These are phyloP conservation scores for Zhuqinia jingwanae DNA, from an alignment of 2,888 invertebrate species.

Conservation along the genomic window DNA sequence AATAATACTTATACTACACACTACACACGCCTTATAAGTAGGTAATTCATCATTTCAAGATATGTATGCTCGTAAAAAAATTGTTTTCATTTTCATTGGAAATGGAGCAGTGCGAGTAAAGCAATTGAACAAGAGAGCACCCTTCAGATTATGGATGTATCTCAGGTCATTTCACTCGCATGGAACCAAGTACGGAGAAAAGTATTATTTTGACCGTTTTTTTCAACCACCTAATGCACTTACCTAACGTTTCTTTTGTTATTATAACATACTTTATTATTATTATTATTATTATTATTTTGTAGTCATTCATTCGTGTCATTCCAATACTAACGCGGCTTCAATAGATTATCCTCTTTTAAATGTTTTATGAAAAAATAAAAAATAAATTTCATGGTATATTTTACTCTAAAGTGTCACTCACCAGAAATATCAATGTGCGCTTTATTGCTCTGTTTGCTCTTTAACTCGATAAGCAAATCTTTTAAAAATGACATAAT, in stretches of 20 bases:
- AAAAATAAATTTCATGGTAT: background rate
- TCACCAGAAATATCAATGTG: conserved; percentile 20
- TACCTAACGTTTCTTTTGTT: too few species aligned
- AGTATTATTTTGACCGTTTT: too few species aligned
- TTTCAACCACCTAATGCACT: too few species aligned
- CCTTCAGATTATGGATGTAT: too few species aligned
- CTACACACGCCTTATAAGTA: background rate
- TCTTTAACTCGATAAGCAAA: background rate
- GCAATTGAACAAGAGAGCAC: too few species aligned
- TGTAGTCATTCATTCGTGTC: too few species aligned
- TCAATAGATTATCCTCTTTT: background rate
- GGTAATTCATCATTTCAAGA: conserved; percentile 11
- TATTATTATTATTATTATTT: too few species aligned
- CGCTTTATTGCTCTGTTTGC: conserved; percentile 16
- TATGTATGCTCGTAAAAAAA: background rate
- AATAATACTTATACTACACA: too few species aligned
- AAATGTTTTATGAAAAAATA: background rate
- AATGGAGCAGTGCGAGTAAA: conserved; percentile 43
- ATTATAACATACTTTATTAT: too few species aligned
- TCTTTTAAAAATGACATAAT: background rate
- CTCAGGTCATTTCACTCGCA: conserved; percentile 22
- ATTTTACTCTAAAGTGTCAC: background rate
- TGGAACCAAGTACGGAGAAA: too few species aligned
- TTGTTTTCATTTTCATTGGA: conserved; percentile 40
- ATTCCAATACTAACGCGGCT: too few species aligned